Conservation (phyloP, 2,888 invertebrate genomes). For the Podotricha telesiphe region DNA sequence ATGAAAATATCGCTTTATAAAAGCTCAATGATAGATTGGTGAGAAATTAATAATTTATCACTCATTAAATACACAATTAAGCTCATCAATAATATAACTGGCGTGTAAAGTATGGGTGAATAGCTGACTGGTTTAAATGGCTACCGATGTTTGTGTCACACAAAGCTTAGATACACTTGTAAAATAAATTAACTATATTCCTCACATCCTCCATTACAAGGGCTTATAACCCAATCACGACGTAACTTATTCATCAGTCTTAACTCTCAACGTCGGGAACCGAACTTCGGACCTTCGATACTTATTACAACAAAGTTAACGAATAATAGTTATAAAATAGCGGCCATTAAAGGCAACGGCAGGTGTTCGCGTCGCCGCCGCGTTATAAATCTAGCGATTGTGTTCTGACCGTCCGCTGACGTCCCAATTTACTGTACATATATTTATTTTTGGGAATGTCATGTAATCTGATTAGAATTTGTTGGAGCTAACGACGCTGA, state of each 20-base stretch:
- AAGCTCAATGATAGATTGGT: not conserved
- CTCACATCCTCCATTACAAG: conserved; percentile 41
- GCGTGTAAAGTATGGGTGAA: not conserved
- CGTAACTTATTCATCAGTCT: conserved; percentile 40
- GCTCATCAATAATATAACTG: not conserved
- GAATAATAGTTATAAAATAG: conserved; percentile 44
- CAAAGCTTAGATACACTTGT: conserved; percentile 25
- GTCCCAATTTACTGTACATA: conserved; percentile 43
- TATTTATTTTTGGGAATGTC: conserved; percentile 43
- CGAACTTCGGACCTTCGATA: conserved; percentile 29
- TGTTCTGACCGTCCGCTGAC: conserved; percentile 31
- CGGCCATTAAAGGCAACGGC: conserved; percentile 46
- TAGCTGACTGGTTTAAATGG: not conserved
- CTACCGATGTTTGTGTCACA: conserved; percentile 16
- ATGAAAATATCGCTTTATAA: not conserved
- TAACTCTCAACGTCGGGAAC: conserved; percentile 29
- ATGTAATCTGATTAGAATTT: conserved; percentile 43
- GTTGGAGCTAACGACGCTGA: conserved; percentile 39
- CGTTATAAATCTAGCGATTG: conserved; percentile 39
- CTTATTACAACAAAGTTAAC: too few relatives aligned
- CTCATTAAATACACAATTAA: not conserved
- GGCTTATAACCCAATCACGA: conserved; percentile 32
- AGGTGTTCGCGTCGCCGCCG: conserved; percentile 28
- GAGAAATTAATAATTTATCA: not conserved
- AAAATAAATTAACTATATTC: conserved; percentile 33